Evolutionary conservation across 2,888 invertebrate species (phyloP).

Genomic region (Mythimna albipuncta): DNA sequence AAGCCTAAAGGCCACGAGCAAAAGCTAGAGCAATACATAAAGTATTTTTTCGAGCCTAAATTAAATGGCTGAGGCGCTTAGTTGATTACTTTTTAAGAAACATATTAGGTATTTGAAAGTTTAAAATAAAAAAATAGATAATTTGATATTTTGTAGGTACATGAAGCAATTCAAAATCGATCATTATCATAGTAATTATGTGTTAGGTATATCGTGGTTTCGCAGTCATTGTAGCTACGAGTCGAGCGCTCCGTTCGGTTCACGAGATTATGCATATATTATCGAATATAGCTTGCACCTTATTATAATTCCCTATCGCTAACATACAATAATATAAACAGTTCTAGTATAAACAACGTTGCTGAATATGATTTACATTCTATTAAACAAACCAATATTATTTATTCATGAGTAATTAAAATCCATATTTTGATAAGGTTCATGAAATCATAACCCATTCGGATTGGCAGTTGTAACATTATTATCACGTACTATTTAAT

Average conservation of each 20-base stretch:
- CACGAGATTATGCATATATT: slow-evolving; percentile 36
- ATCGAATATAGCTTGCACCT: slow-evolving; percentile 6
- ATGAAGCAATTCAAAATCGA: neutral
- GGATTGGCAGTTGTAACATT: slow-evolving; percentile 1
- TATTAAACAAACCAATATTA: slow-evolving; percentile 43
- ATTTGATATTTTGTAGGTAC: too few relatives aligned
- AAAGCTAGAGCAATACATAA: neutral
- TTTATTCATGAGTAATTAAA: slow-evolving; percentile 35
- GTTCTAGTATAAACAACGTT: slow-evolving; percentile 26
- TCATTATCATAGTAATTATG: neutral
- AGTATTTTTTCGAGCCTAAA: neutral
- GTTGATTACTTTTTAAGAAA: neutral
- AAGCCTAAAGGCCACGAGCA: neutral
- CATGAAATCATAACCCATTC: slow-evolving; percentile 19
- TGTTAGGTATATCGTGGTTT: neutral
- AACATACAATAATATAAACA: slow-evolving; percentile 35
- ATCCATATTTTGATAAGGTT: slow-evolving; percentile 32
- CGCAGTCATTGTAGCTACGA: neutral
- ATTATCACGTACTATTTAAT: neutral
- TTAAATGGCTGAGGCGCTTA: neutral
- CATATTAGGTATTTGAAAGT: neutral
- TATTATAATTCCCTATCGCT: slow-evolving; percentile 20
- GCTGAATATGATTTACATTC: slow-evolving; percentile 48
- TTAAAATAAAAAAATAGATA: neutral
- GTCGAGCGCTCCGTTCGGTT: slow-evolving; percentile 15